Evolutionary conservation across 2,797 vertebrate genomes (phyloP).

Genomic region (Epinephelus awoara): DNA sequence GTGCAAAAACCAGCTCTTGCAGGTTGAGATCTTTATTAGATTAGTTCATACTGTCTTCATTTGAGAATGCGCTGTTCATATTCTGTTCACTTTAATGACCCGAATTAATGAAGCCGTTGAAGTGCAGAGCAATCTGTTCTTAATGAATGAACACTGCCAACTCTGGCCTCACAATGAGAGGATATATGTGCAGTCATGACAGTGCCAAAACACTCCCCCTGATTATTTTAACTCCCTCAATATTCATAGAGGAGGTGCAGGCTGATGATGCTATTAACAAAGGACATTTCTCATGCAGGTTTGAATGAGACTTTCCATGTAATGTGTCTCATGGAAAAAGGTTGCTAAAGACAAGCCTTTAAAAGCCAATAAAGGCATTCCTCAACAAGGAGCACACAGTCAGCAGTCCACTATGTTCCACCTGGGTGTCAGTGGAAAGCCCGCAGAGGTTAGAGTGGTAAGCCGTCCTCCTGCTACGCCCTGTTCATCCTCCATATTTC

Average conservation of each 20-base stretch:
- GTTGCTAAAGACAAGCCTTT: slow-evolving; percentile 18
- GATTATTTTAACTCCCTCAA: not conserved
- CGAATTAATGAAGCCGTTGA: not conserved
- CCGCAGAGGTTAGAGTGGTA: slow-evolving; percentile 14
- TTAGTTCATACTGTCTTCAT: not conserved
- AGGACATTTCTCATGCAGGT: slow-evolving; percentile 51
- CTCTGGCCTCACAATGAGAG: slow-evolving; percentile 9
- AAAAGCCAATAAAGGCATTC: slow-evolving; percentile 60
- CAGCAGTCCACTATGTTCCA: slow-evolving; percentile 73
- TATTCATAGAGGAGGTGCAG: slow-evolving; percentile 16
- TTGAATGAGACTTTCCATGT: slow-evolving; percentile 58
- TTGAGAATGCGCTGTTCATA: not conserved
- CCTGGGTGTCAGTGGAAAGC: slow-evolving; percentile 68
- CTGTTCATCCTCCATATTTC: slow-evolving; percentile 28
- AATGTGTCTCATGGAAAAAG: slow-evolving; percentile 39
- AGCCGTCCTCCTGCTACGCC: slow-evolving; percentile 25
- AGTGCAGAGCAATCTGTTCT: slow-evolving; percentile 1
- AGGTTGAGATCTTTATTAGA: not conserved
- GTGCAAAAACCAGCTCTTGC: not conserved
- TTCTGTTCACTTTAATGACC: not conserved
- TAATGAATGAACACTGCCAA: not conserved
- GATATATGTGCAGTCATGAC: not conserved
- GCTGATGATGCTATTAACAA: not conserved
- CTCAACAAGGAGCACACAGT: slow-evolving; percentile 55
- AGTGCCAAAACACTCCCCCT: slow-evolving; percentile 11